A percentile compares a stretch with the other conserved stretches of the same genome.
phyloP scores from a whole-genome alignment of 2,888 invertebrate species.

The Drosophila demipolita region DNA sequence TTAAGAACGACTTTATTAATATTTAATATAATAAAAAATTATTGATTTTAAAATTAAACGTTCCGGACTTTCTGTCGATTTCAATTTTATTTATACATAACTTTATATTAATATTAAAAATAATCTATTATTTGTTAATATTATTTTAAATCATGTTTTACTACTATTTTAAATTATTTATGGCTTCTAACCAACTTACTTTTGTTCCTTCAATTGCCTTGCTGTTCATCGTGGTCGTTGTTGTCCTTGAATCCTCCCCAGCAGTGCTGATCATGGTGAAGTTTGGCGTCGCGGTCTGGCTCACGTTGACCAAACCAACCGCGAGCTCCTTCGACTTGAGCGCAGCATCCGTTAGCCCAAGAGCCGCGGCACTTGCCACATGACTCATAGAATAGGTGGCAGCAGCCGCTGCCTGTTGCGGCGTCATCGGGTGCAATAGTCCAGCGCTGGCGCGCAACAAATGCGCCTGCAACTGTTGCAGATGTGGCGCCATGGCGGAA shows the following conservation, averaged over 20 bases:
- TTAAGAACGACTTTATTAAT: too few species aligned
- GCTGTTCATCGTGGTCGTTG: neutral
- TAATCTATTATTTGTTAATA: neutral
- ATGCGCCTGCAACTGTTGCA: constrained; percentile 92
- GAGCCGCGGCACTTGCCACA: constrained; percentile 33
- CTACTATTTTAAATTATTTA: neutral
- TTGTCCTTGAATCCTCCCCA: constrained; percentile 29
- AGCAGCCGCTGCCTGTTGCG: constrained; percentile 77
- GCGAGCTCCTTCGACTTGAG: constrained; percentile 47
- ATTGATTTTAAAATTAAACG: neutral
- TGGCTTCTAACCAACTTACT: neutral
- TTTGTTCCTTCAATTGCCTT: constrained; percentile 12
- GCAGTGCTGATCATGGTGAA: constrained; percentile 26
- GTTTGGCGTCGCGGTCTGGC: constrained; percentile 41
- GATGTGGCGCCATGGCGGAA: constrained; percentile 87
- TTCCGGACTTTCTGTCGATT: neutral
- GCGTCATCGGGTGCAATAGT: constrained; percentile 82
- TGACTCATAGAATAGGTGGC: constrained; percentile 83
- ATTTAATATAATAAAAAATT: too few species aligned
- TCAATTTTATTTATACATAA: neutral
- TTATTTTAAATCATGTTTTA: neutral
- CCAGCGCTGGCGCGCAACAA: constrained; percentile 88
- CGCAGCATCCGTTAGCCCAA: constrained; percentile 45
- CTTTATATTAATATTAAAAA: neutral
- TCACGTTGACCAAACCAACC: constrained; percentile 4